These are phyloP conservation scores for Crocidura indochinensis DNA, from an alignment of 2,797 vertebrate genomes.

Conservation along the genomic window DNA sequence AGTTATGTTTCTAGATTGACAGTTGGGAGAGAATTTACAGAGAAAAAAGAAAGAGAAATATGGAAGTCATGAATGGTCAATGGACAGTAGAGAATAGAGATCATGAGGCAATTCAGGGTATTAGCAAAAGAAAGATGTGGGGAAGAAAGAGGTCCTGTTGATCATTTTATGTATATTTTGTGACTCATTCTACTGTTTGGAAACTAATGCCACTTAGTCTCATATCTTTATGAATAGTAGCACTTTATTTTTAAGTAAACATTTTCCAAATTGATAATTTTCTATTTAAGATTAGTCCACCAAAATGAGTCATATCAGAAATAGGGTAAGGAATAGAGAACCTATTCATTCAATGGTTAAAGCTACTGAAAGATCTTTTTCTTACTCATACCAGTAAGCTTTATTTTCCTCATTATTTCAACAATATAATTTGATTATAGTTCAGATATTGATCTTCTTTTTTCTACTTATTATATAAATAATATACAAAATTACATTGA, in stretches of 20 bases:
- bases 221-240: background rate
- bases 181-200: background rate
- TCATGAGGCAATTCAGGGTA: background rate
- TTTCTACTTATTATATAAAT: conserved; percentile 81
- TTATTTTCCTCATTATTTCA: conserved; percentile 82
- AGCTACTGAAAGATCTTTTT: conserved; percentile 64
- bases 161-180: background rate
- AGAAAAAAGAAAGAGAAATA: background rate
- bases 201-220: conserved; percentile 33
- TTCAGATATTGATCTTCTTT: conserved; percentile 69
- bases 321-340: conserved; percentile 33
- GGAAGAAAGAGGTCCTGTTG: background rate
- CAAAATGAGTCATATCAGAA: conserved; percentile 73
- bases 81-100: background rate
- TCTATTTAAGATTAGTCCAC: conserved; percentile 67
- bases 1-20: background rate
- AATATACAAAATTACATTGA: conserved; percentile 66
- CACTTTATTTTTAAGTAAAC: conserved; percentile 46
- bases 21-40: background rate
- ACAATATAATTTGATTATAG: conserved; percentile 80
- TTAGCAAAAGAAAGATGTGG: background rate
- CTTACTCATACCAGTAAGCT: conserved; percentile 42
- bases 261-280: conserved; percentile 54
- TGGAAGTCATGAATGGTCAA: too few relatives aligned
- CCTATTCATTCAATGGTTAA: conserved; percentile 72